Base-by-base conservation (phyloP, 2,888 invertebrate species). In the Crepidodera aurea region DNA sequence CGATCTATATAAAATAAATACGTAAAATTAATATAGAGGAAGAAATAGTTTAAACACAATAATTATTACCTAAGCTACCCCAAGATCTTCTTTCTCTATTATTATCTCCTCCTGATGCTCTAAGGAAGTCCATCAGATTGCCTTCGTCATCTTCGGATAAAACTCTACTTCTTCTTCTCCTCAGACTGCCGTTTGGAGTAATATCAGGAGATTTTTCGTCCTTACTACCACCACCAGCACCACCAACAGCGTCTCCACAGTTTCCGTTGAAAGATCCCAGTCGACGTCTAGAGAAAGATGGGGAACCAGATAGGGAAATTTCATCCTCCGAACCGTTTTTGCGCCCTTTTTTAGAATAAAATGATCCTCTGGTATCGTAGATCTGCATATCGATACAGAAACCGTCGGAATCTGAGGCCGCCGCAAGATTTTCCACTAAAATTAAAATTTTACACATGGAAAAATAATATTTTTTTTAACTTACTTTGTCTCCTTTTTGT, bases 121-220 rank as follows among this genome's bases (percentile, higher is more conserved):
- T 82, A 54, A 95, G 82, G 77, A 93, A 94, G 77, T 93, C 93
- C 88, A 95, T 90, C n/a, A 95, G 80, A 13, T 90, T 90, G 3
- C 90, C 89, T 71, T 94, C 94, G 75, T 94, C 92, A 73, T 91
- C 92, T 76, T 91, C 93, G 2, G 90, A 90, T 0, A 93, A 88
- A 13, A 93, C 90, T 25, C 93, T 87, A 75, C 94, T 90, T 71
- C 93, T 85, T 42, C 94, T 85, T 29, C 94, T 85, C 15, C 94
- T 85, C 34, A 95, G 82, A 68, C 94, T 94, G 27, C 95, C 95
- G 68, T 92, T 94, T 10, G 95, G 95, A 2, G 95, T 95, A 37
- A 94, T 89, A 77, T 95, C 94, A 85, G 86, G 86, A 10, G 87
- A 86, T 68, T 83, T 84, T 64, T 86, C 86, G 70, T 83, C 82